A percentile compares a stretch with the other conserved stretches of the same genome.
These are phyloP conservation scores for Apteryx owenii DNA, from an alignment of 2,113 vertebrate species.

Conservation along the genomic window DNA sequence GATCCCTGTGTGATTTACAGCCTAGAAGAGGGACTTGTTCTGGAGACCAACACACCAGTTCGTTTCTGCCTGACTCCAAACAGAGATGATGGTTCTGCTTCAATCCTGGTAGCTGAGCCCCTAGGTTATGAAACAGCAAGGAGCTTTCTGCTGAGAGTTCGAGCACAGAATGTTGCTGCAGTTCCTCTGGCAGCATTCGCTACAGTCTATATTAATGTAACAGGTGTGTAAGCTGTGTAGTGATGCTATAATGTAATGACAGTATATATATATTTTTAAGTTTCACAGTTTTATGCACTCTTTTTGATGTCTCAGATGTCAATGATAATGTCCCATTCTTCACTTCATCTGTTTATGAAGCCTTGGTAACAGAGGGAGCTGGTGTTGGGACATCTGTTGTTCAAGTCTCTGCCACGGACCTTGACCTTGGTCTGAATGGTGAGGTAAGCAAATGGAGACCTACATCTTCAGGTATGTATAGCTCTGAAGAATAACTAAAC, in stretches of 20 bases:
- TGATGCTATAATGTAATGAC: neutral
- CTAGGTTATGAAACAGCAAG: slow-evolving; percentile 88
- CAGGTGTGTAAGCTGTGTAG: slow-evolving; percentile 75
- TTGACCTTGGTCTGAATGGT: slow-evolving; percentile 87
- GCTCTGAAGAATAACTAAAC: neutral
- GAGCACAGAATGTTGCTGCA: slow-evolving; percentile 88
- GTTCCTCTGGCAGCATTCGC: slow-evolving; percentile 87
- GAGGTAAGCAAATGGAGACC: slow-evolving; percentile 75
- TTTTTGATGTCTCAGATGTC: slow-evolving; percentile 79
- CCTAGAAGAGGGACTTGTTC: slow-evolving; percentile 89
- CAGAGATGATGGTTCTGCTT: slow-evolving; percentile 87
- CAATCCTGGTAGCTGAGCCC: slow-evolving; percentile 87
- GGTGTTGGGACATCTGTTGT: slow-evolving; percentile 82
- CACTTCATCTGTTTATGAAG: slow-evolving; percentile 91
- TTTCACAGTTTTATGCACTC: neutral
- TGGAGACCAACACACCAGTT: slow-evolving; percentile 89
- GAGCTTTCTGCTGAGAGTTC: slow-evolving; percentile 84
- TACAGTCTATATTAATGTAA: slow-evolving; percentile 82
- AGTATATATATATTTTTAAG: too few relatives aligned
- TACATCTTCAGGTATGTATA: neutral
- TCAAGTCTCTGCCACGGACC: slow-evolving; percentile 87
- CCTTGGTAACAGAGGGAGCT: slow-evolving; percentile 85
- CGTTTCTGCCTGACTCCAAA: slow-evolving; percentile 91
- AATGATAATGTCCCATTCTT: slow-evolving; percentile 94
- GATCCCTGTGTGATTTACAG: slow-evolving; percentile 89